These are phyloP conservation scores for Crematogaster levior DNA, from an alignment of 2,888 invertebrate genomes.

Conservation along the genomic window DNA sequence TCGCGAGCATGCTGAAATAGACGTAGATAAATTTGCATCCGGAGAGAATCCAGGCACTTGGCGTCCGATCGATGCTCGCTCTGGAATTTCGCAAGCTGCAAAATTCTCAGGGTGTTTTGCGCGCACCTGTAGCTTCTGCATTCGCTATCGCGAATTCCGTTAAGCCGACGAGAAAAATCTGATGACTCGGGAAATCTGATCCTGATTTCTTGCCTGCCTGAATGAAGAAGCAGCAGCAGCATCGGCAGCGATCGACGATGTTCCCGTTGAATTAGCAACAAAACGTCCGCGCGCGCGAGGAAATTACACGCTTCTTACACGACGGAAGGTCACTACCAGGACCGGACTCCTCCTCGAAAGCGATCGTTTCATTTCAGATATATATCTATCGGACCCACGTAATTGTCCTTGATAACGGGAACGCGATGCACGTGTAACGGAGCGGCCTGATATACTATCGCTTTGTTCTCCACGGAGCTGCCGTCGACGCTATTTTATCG, in stretches of 20 bases:
- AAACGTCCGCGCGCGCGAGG: constrained; percentile 66
- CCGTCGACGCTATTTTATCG: constrained; percentile 17
- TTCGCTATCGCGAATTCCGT: constrained; percentile 36
- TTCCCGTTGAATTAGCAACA: constrained; percentile 73
- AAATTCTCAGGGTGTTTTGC: constrained; percentile 33
- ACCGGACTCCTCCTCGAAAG: constrained; percentile 63
- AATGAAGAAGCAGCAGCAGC: constrained; percentile 31
- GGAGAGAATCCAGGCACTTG: neutral
- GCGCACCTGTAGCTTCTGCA: constrained; percentile 30
- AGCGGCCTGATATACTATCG: constrained; percentile 71
- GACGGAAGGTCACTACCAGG: constrained; percentile 66
- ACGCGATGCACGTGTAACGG: constrained; percentile 74
- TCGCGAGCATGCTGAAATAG: neutral
- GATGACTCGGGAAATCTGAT: constrained; percentile 67
- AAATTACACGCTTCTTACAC: constrained; percentile 70
- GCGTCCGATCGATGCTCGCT: neutral
- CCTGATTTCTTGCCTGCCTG: constrained; percentile 51
- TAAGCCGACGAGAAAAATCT: constrained; percentile 53
- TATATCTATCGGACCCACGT: constrained; percentile 62
- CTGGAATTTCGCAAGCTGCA: constrained; percentile 27
- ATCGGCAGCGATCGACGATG: constrained; percentile 59
- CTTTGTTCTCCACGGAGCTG: constrained; percentile 65
- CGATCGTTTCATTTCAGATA: constrained; percentile 73
- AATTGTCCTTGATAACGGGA: constrained; percentile 77
- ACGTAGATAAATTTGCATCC: neutral